Conservation (phyloP, 2,113 vertebrate genomes). For the Cryptoleucopteryx plumbea region DNA sequence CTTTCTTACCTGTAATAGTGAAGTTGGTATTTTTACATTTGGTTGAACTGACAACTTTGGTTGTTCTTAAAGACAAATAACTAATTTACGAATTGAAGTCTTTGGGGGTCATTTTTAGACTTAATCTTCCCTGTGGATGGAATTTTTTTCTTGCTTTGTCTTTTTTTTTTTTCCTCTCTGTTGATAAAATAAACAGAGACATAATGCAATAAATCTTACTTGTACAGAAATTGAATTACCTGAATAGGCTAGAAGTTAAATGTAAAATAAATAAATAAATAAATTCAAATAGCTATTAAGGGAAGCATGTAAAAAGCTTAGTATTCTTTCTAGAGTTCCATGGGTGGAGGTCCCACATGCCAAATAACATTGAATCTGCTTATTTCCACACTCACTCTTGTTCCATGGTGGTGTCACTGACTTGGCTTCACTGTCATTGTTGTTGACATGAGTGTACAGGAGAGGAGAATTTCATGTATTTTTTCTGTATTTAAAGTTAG, state of each 20-base stretch:
- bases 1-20: background rate
- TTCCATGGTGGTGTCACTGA: background rate
- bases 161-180: background rate
- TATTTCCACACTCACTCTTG: background rate
- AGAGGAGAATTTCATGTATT: background rate
- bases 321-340: background rate
- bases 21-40: background rate
- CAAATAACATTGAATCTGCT: background rate
- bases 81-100: background rate
- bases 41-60: background rate
- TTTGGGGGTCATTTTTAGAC: background rate
- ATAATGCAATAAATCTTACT: background rate
- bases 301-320: background rate
- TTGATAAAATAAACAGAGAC: background rate
- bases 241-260: background rate
- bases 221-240: background rate
- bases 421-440: background rate
- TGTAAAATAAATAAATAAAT: background rate
- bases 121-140: background rate
- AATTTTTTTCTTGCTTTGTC: background rate
- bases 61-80: background rate
- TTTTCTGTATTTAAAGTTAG: background rate
- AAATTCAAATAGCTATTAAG: background rate
- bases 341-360: background rate
- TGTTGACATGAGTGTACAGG: background rate